These are phyloP conservation scores for Malurus splendens DNA, from an alignment of 2,797 vertebrate genomes.

Conservation along the genomic window DNA sequence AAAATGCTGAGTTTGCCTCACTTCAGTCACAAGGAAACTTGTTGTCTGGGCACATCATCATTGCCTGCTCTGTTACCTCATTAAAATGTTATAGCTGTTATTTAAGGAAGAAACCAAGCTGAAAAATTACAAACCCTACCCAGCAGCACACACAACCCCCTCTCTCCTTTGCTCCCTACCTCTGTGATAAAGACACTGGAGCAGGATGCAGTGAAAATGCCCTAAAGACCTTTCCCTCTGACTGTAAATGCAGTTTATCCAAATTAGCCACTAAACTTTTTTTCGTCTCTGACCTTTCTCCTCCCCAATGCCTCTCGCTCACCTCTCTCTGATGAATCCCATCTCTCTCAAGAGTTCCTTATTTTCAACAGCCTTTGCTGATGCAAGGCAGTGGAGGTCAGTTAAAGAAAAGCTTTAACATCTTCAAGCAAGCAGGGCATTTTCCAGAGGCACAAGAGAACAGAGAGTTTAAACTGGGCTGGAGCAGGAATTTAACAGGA, in stretches of 20 bases:
- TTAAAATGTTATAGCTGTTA: not conserved
- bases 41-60: not conserved
- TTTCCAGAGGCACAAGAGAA: not conserved
- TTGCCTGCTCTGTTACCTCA: not conserved
- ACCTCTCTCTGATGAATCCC: not conserved
- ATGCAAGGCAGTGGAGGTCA: not conserved
- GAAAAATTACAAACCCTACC: not conserved
- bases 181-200: not conserved
- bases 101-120: not conserved
- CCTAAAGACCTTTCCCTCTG: not conserved
- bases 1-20: not conserved
- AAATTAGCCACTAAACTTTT: slow-evolving; percentile 14
- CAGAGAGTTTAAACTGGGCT: not conserved
- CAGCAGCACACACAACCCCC: not conserved
- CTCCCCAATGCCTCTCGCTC: not conserved
- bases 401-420: slow-evolving; percentile 1
- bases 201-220: not conserved
- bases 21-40: not conserved
- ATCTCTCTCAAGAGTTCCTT: slow-evolving; percentile 28
- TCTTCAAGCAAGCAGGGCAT: not conserved
- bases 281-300: not conserved
- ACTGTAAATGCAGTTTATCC: slow-evolving; percentile 19
- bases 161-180: not conserved
- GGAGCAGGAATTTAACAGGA: not conserved
- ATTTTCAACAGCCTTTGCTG: slow-evolving; percentile 18